Evolutionary conservation across 2,113 vertebrate genomes (phyloP).

Genomic region (Psettodes erumei): DNA sequence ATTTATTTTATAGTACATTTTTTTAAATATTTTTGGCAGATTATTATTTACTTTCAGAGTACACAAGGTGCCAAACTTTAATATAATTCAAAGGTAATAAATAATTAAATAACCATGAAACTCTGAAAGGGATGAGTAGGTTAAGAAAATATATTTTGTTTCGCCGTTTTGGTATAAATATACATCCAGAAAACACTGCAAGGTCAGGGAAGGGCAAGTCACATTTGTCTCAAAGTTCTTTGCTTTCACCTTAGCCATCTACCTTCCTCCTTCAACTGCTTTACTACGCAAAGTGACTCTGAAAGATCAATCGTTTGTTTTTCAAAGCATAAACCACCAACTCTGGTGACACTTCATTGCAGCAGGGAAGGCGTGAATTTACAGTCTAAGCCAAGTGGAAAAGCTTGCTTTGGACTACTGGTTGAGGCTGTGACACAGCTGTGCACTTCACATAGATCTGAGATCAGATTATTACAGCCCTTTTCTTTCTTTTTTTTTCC

Average conservation of each 20-base stretch:
- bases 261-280: constrained; percentile 15
- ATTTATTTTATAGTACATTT: too few species aligned
- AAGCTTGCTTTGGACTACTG: constrained; percentile 20
- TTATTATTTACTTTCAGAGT: background rate
- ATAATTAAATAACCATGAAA: background rate
- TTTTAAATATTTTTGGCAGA: background rate
- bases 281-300: constrained; percentile 10
- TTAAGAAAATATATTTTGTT: background rate
- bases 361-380: constrained; percentile 60
- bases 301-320: constrained; percentile 62
- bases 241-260: constrained; percentile 45
- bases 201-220: constrained; percentile 6
- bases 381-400: constrained; percentile 36
- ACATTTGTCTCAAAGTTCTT: constrained; percentile 28
- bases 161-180: constrained; percentile 16
- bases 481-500: background rate
- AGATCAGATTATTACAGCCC: constrained; percentile 41
- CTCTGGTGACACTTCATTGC: constrained; percentile 49
- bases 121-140: background rate
- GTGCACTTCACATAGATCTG: constrained; percentile 40
- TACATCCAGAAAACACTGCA: constrained; percentile 2
- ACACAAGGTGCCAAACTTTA: background rate
- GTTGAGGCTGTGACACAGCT: constrained; percentile 44
- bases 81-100: background rate
- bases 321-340: constrained; percentile 65